Evolutionary conservation across 2,797 vertebrate species (phyloP), one percentile per base, ranked within the genome.

Genomic region (Gallinago nigripennis): DNA sequence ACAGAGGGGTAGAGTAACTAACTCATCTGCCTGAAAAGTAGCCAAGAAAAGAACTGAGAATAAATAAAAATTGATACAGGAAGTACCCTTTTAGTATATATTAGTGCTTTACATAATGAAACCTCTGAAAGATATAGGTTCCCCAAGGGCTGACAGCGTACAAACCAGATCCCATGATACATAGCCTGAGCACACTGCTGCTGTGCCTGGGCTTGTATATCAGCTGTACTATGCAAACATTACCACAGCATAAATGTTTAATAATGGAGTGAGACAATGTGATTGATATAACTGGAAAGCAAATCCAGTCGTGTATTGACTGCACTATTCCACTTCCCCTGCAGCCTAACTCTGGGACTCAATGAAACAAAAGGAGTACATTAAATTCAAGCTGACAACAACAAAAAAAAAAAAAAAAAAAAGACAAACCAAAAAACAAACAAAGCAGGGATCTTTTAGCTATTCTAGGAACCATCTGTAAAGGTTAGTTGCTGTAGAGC

Each of bases 241-340:
- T 75, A 77, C 71, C 60, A 71, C 81, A 90, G 64, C 83, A 88
- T 92, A 80, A 93, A 95, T 90, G 57, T 84, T 96, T 96, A 94
- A 92, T 95, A 80, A 91, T 23, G 48, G 75, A 88, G 70, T 56
- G 41, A 92, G 80, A 70, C 77, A 61, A 68, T 9, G 56, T 94
- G 94, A 95, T 90, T 94, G 91, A 94, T 90, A 90, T 6, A 90
- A 92, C 80, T 28, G 77, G 88, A 93, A 88, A 95, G 77, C 45
- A 95, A 94, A 95, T 94, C 91, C 90, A 95, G 96, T 92, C 14
- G 1, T 90, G 75, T 95, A 94, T 95, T 90, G 90, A 95, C 90
- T 58, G 37, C 0, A 4, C 30, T 64, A 30, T 80, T 80, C 64
- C 25, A 46, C 45, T 93, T 92, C 71, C 83, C 87, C 57, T 80